Base-by-base conservation (phyloP, 1,140 invertebrate genomes). In the Euura saliciscinereae region DNA sequence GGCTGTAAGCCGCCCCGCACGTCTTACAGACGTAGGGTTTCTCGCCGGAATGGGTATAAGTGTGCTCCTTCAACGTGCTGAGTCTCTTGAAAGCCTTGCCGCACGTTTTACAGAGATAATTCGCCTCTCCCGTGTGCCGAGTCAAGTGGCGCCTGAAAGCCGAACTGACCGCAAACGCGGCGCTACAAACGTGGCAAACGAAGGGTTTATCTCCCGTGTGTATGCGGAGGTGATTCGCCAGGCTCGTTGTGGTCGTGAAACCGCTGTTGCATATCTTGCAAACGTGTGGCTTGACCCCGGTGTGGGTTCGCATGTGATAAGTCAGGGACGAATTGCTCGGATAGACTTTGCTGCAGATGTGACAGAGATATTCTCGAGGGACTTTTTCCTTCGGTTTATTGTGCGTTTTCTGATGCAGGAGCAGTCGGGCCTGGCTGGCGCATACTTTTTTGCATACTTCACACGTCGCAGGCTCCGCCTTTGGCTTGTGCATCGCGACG, bases 11-110 rank as follows among this genome's bases (percentile, higher is more conserved):
- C n/a, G 85, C 86, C 1, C 89, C 89, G 77, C 89, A 91, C 3
- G 89, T 86, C 66, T 89, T 89, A 77, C 90, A 90, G 6, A 89
- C 84, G 72, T 90, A 90, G 3, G 89, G 89, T 73, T 89, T 90
- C 78, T 90, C 89, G 6, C 89, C 89, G 2, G 89, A 89, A 75
- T 90, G 89, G 4, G 89, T 90, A 43, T 89, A 85, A 71, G 89
- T 89, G 75, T 90, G 90, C 71, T 89, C 89, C 78, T 82, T 87
- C 81, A 82, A 83, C 45, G 92, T 92, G 66, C 89, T 90, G 2
- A 88, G 87, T 68, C 91, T 86, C 59, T 91, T 91, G 78, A 92
- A 93, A 0, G 91, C 91, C 78, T 90, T 91, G 2, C 90, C 90
- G 72, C 92, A 93, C 2, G 89, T 88, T 51, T 88, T 88, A 73